Evolutionary conservation across 1,140 invertebrate species (phyloP), one percentile per base, ranked within the genome.

Genomic region (Scylla paramamosain): DNA sequence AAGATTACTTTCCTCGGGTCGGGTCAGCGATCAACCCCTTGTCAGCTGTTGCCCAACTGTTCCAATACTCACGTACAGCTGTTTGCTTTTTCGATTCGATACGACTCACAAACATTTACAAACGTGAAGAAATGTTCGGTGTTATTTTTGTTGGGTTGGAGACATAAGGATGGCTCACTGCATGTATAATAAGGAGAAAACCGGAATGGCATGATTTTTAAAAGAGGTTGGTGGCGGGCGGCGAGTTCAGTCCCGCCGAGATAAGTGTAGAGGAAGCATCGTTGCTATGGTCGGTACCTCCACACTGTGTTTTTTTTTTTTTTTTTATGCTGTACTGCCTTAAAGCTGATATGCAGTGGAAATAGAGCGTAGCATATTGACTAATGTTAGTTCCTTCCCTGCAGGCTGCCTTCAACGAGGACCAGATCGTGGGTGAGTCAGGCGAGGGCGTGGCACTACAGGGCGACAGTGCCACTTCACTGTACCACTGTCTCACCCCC

Each of bases 401-500:
- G 94, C 97, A 99, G 98, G 98, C 98, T 97, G 98, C 98, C 96
- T 98, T 98, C 97, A 98, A 98, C 52, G 98, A 99, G 97, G 98
- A 99, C 97, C 98, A 99, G 97, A 98, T 99, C 97, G 98, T 98
- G 97, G 98, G 98, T 99, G 97, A 98, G 98, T 98, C 67, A 83
- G 25, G 25, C 48, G 83, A 52, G 89, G 91, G 91, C 95, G 89
- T 92, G 90, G 93, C 91, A 46, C 82, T 31, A 12, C 10, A 77
- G 67, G 67, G 20, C 25, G 39, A 20, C n/a, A 91, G 87, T 97
- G 25, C 97, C 31, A 89, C 77, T 31, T 88, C 28, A 12, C 59
- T 10, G 59, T 48, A 31, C 32, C 77, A 12, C 14, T 82, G 14
- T 92, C 45, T 95, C 16, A 45, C 94, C 87, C 8, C 48, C 12